Evolutionary conservation across 2,113 vertebrate species (phyloP), one percentile per base, ranked within the genome.

Genomic region (Alligator sinensis): DNA sequence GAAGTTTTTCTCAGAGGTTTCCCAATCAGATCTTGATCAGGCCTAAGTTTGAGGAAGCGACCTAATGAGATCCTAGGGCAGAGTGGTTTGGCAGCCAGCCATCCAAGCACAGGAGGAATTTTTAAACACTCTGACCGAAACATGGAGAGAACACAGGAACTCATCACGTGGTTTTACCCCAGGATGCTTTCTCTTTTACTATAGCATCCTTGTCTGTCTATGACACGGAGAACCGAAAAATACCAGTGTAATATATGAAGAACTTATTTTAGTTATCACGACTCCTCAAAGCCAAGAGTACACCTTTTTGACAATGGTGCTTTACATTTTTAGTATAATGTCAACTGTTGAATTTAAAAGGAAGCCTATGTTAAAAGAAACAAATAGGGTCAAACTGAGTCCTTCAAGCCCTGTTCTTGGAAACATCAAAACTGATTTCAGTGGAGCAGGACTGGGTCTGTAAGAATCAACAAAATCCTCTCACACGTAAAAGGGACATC

Each of bases 31-130:
- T 68, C 30, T 9, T 1, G 30, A 30, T 47, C 64, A n/a, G 18
- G 1, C 68, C 24, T 16, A 18, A 5, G 22, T 38, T 47, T n/a
- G 19, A 38, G 2, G 6, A 0, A 22, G 62, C 4, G 57, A 38
- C 5, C 30, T 47, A 5, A 2, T 60, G 30, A 84, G 75, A 21
- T 57, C 0, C 21, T 16, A 10, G 38, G 21, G 21, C 34, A 47
- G 2, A 4, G 22, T 25, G 17, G 34, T 74, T 25, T 74, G 70
- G 34, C 21, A 74, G 25, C 70, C 30, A 72, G 14, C 34, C 18
- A 12, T 34, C 19, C 11, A 72, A 14, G 6, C 34, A 34, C 30
- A 74, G 47, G 21, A 74, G 38, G 34, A 30, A 38, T 47, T 74
- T 22, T 38, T 74, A 47, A 47, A 22, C 70, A 47, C 47, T 47